Evolutionary conservation across 2,797 vertebrate genomes (phyloP), one percentile per base, ranked within the genome.

Genomic region (Halcyon badia): DNA sequence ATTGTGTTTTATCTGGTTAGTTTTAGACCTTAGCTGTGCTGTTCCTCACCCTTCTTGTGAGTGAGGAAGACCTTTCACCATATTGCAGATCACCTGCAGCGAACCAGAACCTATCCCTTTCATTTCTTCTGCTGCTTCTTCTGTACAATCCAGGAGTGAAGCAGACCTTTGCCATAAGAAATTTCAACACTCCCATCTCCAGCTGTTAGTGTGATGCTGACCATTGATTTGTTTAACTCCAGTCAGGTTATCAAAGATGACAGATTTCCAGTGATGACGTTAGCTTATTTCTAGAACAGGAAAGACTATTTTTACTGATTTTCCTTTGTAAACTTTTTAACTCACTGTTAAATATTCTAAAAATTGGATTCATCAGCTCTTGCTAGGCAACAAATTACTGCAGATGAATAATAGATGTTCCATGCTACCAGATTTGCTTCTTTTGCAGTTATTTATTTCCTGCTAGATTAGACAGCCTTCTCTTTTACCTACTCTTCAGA

Each of bases 341-440:
- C 31, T 83, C 11, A 1, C 52, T 56, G 5, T 37, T 49, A 93
- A 94, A 75, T 22, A 30, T 56, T n/a, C 80, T 41, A 66, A 65
- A 26, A 81, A 75, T 71, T 75, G 46, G 80, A 78, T 93, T 75
- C 65, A 83, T 75, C 85, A 85, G 41, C 61, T 75, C 85, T 83
- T 91, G 65, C 79, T 91, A 90, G 76, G 61, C 41, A 93, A 75
- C 30, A 35, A 6, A 65, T 93, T 61, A 57, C 76, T 81, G 85
- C 37, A 48, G 85, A 25, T 91, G 76, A 96, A 81, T 81, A 78
- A 87, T 54, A 31, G 60, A 81, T 85, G 48, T 37, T 80, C 28
- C 33, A 31, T 48, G 16, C 44, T 42, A 39, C 60, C 57, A 60
- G 37, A 26, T 68, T 71, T 75, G 10, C 79, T 86, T 6, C 58